Percentiles rank a stretch among this genome's conserved stretches.
phyloP scores from a whole-genome alignment of 2,888 invertebrate genomes.

The Formica aserva region DNA sequence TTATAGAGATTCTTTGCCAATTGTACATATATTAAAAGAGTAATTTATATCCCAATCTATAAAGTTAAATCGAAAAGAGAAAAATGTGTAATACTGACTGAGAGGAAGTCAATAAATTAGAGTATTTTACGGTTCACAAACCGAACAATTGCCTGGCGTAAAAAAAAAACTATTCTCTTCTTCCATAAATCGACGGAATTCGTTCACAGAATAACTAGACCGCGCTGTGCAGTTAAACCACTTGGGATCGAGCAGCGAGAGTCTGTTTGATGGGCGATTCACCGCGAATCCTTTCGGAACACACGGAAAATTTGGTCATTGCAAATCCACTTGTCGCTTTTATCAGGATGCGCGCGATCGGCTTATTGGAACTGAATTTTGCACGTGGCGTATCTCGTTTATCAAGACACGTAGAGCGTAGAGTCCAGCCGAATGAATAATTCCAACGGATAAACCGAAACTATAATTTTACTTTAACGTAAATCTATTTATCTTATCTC shows the following conservation, averaged over 20 bases:
- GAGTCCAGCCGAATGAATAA: constrained; percentile 8
- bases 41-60: not conserved
- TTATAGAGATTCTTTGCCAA: not conserved
- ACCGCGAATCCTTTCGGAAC: constrained; percentile 43
- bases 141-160: constrained; percentile 20
- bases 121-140: constrained; percentile 22
- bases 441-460: constrained; percentile 18
- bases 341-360: constrained; percentile 2
- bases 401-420: constrained; percentile 12
- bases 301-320: constrained; percentile 45
- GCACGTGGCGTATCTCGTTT: constrained; percentile 21
- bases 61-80: constrained; percentile 3
- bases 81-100: not conserved
- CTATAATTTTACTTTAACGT: not conserved
- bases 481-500: constrained; percentile 7
- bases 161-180: constrained; percentile 30
- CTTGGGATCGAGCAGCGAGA: constrained; percentile 47
- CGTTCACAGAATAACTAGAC: constrained; percentile 1
- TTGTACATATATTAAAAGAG: not conserved
- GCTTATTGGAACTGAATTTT: constrained; percentile 32
- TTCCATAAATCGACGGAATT: constrained; percentile 49
- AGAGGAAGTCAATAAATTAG: not conserved
- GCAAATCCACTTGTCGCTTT: constrained; percentile 28
- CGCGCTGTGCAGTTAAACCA: constrained; percentile 41
- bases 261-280: constrained; percentile 57